Evolutionary conservation across 2,797 vertebrate genomes (phyloP), one percentile per base, ranked within the genome.

Genomic region (Darevskia nairensis): DNA sequence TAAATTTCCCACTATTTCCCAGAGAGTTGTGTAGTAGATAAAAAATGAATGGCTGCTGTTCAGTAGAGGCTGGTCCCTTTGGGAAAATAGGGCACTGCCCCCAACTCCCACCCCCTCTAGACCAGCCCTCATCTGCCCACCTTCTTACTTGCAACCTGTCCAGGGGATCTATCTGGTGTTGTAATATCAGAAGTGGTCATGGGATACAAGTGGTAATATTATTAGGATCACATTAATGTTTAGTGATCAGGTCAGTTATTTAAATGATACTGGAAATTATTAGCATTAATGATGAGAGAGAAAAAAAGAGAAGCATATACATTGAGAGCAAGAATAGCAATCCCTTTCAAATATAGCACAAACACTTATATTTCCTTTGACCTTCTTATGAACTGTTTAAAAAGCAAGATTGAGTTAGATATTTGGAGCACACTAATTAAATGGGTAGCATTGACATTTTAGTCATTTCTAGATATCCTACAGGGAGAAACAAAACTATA

Each of bases 351-450:
- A 68, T 1, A 8, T n/a, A 87, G 88, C 91, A 15, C 88, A 1
- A 66, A 89, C 29, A 32, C 79, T 15, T 84, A 1, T 9, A 15
- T 44, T 41, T 89, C 17, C 11, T 86, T 89, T 82, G 85, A 85
- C 44, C 66, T 81, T 91, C 44, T 75, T n/a, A 80, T 78, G 27
- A 84, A 84, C 69, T 79, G 41, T 55, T 0, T 76, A 2, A 9
- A 71, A 94, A 69, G 29, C 27, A 64, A 84, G 83, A 27, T 75
- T 82, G 80, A 81, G 86, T 91, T 72, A 61, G 87, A 4, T 81
- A 35, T 91, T 17, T 90, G 89, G 27, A 90, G 46, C 72, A 91
- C 32, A 25, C 9, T 82, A 59, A 92, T 90, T 84, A 84, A 88
- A 84, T n/a, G 27, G 77, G 29, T 59, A 55, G 19, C 81, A 84